Evolutionary conservation across 2,113 vertebrate genomes (phyloP), one percentile per base, ranked within the genome.

Genomic region (Antidorcas marsupialis): DNA sequence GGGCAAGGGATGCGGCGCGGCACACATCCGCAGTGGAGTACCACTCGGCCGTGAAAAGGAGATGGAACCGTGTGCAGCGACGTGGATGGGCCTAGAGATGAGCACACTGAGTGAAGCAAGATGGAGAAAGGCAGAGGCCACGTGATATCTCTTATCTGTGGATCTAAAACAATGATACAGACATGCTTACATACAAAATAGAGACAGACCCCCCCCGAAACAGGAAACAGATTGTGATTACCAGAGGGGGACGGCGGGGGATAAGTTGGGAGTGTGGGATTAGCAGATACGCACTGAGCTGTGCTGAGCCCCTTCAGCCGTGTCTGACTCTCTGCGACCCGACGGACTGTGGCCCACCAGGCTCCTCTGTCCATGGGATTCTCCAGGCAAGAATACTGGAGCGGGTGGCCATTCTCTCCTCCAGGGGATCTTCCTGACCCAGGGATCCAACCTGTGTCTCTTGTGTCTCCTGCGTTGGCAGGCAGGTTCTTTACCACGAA

Each of bases 311-410:
- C n/a, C 2, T 71, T 71, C 9, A 11, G n/a, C 21, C 0, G 0
- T 39, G n/a, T 71, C n/a, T 0, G n/a, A 39, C 11, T 71, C n/a
- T 71, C 36, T 71, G n/a, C 0, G 4, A 71, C 67, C 67, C 2
- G 9, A 23, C 0, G 5, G n/a, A 36, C n/a, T 0, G 10, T 39
- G 23, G 67, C n/a, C n/a, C 5, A 0, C 67, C 67, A 71, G n/a
- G n/a, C 67, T 36, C 67, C n/a, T 23, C 19, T 12, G n/a, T 36
- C n/a, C n/a, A 12, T 71, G 67, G 67, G n/a, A 21, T 23, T 71
- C n/a, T 39, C n/a, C n/a, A 39, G 67, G 67, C 67, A 39, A 21
- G 19, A 12, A 12, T 36, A 3, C n/a, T 71, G 67, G n/a, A 23
- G 67, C 23, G 67, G 64, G n/a, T 6, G 5, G n/a, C 67, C 67